phyloP scores from a whole-genome alignment of 2,888 invertebrate genomes.

The Dryococelus australis region DNA sequence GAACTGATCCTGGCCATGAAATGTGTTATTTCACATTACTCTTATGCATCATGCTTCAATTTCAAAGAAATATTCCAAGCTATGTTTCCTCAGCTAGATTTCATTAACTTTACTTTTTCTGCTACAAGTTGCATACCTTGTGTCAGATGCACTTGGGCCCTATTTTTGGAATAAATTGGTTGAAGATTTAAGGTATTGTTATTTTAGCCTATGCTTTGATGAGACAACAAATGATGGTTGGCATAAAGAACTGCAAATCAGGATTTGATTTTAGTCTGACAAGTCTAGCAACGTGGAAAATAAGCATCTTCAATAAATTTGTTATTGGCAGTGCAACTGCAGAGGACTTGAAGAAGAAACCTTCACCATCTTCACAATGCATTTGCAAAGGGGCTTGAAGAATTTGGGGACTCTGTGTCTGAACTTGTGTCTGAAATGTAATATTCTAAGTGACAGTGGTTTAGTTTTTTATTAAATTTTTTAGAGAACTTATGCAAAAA shows the following conservation, averaged over 20 bases:
- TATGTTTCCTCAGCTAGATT: background rate
- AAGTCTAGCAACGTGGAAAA: no score
- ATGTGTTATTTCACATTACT: conserved; percentile 3
- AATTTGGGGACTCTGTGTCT: conserved; percentile 22
- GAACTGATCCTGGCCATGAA: conserved; percentile 12
- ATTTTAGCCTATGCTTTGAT: no score
- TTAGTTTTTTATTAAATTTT: no score
- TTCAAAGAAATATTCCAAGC: conserved; percentile 22
- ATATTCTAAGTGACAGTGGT: background rate
- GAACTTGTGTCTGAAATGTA: conserved; percentile 2
- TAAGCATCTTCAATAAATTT: background rate
- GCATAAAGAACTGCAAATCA: background rate
- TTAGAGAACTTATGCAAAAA: no score
- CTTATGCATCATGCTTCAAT: background rate
- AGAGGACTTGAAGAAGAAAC: conserved; percentile 28
- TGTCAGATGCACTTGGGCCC: conserved; percentile 11
- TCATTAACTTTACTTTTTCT: conserved; percentile 20
- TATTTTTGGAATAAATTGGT: conserved; percentile 18
- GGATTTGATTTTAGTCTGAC: no score
- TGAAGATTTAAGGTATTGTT: background rate
- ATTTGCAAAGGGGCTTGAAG: no score
- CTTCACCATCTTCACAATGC: conserved; percentile 20
- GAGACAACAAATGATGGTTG: background rate
- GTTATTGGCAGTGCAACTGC: conserved; percentile 21
- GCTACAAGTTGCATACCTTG: conserved; percentile 24